Base-by-base conservation (phyloP, 2,888 invertebrate genomes). In the Ochlodes sylvanus region DNA sequence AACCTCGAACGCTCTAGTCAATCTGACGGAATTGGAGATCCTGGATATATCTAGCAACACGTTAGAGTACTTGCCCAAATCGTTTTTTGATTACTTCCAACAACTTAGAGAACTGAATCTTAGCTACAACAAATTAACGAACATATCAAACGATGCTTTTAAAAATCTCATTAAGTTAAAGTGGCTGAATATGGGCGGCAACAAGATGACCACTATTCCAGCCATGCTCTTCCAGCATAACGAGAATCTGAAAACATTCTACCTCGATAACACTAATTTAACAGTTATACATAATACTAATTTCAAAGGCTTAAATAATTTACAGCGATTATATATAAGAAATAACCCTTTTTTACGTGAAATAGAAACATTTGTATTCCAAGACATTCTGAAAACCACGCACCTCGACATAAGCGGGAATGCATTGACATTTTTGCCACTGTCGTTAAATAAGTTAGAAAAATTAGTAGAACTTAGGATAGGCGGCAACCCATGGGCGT, bases 401-500 rank as follows among this genome's bases (percentile, higher is more conserved):
- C 93, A 94, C 63, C 87, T 97, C 72, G 95, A 97, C 82, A 92
- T 97, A 70, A 95, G 95, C 72, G 94, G 95, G 69, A 97, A 97
- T 86, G 94, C 94, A 63, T 85, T 97, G 76, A 94, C 95, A 42
- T 95, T 95, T 78, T 87, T 98, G 76, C 97, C 97, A 27, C 92
- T 94, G 66, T 95, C 96, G 15, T 83, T 98, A 63, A 94, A 94
- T 63, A 94, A 95, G 76, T 89, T 98, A 66, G 91, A 94, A 7
- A 87, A 94, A 58, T 87, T 98, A 65, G 89, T 94, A 75, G 94
- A 94, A 71, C 86, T 98, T 34, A 94, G 95, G 74, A 94, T 98
- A 73, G 92, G 94, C 42, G 95, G 95, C 68, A 98, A 98, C 84
- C 96, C 96, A 34, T 97, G 97, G 96, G 95, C 95, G 17, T 98